Base-by-base conservation (phyloP, 2,888 invertebrate genomes). In the Linyphia triangularis region DNA sequence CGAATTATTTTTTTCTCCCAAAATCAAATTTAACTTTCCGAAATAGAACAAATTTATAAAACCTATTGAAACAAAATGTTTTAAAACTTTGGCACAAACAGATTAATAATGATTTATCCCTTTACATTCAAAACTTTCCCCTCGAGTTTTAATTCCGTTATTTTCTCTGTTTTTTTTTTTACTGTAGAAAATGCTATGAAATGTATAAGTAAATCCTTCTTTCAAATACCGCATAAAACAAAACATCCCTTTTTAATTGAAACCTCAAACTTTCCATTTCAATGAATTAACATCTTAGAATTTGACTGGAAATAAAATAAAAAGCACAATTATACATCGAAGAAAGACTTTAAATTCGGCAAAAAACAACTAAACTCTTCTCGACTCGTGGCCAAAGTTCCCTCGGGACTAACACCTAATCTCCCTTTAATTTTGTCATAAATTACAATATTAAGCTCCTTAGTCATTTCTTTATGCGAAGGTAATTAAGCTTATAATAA, bases 401-500 rank as follows among this genome's bases (percentile, higher is more conserved):
- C 16, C 16, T 5, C n/a, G 51, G 1, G 51, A 51, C 13, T n/a
- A 16, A 0, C 13, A 51, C 19, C 6, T 75, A 75, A 75, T 75
- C 73, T 22, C 22, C 57, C 51, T 33, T 59, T 73, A 73, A 73
- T 57, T 75, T n/a, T 22, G 2, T 4, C 43, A 40, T 26, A 72
- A 72, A 72, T 57, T 59, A 57, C 7, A 75, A n/a, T 4, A 22
- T 33, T 67, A 33, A 67, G 30, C 30, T 22, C 13, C 9, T 67
- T 33, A 19, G 24, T 75, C 30, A 30, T 59, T 33, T 28, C 22
- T 59, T 57, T 9, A 16, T n/a, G 59, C 5, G 28, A 57, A 19
- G 30, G 73, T 75, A 75, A 75, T 75, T 75, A 75, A 16, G 24
- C 33, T 33, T n/a, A 7, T 16, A 67, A 33, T n/a, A 28, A 19